Percentiles rank a stretch among this genome's conserved stretches.
Conservation (phyloP, 2,888 invertebrate genomes). For the Rambutsinella grinnellia region DNA sequence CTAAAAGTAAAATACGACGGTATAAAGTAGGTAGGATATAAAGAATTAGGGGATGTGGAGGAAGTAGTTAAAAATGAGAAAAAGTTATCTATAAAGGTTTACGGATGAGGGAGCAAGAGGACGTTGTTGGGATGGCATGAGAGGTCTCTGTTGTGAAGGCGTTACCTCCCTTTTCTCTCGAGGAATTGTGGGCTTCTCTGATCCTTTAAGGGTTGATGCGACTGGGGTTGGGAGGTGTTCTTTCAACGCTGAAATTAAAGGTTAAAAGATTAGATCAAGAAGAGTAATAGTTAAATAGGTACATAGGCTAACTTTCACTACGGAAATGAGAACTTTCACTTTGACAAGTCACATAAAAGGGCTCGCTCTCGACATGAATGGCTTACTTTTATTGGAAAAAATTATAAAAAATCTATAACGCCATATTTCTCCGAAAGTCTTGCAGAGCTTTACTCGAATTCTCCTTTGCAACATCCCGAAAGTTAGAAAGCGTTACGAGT, state of each 20-base stretch:
- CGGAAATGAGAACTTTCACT: no score
- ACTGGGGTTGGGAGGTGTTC: slow-evolving; percentile 40
- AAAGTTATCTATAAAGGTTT: slow-evolving; percentile 45
- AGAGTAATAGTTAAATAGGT: no score
- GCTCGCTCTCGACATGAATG: no score
- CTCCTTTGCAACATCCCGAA: neutral
- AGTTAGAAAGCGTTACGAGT: neutral
- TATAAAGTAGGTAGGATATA: slow-evolving; percentile 1
- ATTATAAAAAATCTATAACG: neutral
- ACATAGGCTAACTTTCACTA: neutral
- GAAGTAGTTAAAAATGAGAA: no score
- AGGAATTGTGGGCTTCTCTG: slow-evolving; percentile 52
- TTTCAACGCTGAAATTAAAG: slow-evolving; percentile 63
- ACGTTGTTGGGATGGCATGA: slow-evolving; percentile 64
- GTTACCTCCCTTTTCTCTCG: slow-evolving; percentile 54
- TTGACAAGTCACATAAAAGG: no score
- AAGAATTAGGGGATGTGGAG: slow-evolving; percentile 1
- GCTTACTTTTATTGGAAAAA: no score
- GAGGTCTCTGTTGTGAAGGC: slow-evolving; percentile 64
- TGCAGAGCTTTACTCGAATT: neutral
- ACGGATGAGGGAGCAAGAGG: slow-evolving; percentile 50
- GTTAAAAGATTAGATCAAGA: no score
- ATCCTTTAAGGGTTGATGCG: slow-evolving; percentile 36
- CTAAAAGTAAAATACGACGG: no score
- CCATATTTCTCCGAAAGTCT: neutral